A percentile compares a stretch with the other conserved stretches of the same genome.
These are phyloP conservation scores for Leptothorax acervorum DNA, from an alignment of 2,888 invertebrate genomes.

Conservation along the genomic window DNA sequence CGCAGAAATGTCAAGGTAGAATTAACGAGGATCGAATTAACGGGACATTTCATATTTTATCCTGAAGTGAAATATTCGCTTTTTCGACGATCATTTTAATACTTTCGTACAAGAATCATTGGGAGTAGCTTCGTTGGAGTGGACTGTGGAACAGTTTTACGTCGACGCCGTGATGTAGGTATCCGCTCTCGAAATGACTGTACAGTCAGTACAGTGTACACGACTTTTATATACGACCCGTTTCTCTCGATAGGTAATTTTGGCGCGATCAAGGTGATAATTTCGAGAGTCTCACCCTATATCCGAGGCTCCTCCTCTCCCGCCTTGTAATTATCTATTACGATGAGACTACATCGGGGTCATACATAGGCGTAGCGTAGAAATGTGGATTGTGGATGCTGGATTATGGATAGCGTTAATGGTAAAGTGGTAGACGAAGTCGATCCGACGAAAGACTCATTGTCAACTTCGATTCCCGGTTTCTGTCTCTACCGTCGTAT, in stretches of 20 bases:
- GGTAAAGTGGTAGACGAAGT: neutral
- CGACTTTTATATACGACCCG: neutral
- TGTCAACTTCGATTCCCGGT: neutral
- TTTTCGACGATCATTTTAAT: neutral
- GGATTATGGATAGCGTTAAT: no score
- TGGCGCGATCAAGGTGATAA: neutral
- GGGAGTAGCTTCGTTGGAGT: neutral
- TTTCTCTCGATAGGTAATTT: neutral
- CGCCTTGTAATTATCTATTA: conserved; percentile 13
- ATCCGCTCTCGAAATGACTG: neutral
- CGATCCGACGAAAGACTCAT: neutral
- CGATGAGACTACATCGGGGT: conserved; percentile 20
- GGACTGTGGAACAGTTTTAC: neutral
- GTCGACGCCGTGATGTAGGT: neutral
- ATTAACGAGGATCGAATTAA: neutral
- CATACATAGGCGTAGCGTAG: conserved; percentile 25
- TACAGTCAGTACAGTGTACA: no score
- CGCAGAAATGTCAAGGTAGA: no score
- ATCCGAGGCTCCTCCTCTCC: conserved; percentile 7
- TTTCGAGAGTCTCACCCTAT: conserved; percentile 24
- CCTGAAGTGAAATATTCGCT: no score
- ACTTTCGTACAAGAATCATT: neutral
- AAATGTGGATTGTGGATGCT: no score
- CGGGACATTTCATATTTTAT: neutral
- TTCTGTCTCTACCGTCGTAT: neutral